Evolutionary conservation across 2,797 vertebrate genomes (phyloP).

Genomic region (Pyrocephalus nanus): DNA sequence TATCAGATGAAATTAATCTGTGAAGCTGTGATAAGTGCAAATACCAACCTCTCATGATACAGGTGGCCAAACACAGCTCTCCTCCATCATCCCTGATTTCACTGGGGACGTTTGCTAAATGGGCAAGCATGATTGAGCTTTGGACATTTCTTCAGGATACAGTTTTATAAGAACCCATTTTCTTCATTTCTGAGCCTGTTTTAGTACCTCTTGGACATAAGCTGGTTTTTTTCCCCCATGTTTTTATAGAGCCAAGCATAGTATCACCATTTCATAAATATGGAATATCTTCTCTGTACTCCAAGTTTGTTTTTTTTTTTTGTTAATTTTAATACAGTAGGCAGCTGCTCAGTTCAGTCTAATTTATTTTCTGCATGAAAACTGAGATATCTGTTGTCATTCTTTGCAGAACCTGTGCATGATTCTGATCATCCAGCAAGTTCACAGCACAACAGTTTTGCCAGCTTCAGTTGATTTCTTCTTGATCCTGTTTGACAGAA

Average conservation of each 20-base stretch:
- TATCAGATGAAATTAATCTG: neutral
- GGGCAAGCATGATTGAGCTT: neutral
- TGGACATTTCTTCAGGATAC: neutral
- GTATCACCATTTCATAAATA: neutral
- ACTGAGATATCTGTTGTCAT: neutral
- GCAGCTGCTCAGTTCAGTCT: neutral
- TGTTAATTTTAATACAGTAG: neutral
- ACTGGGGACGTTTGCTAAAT: neutral
- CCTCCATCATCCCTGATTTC: neutral
- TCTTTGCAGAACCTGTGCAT: neutral
- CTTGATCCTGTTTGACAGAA: slow-evolving; percentile 14
- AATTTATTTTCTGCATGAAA: neutral
- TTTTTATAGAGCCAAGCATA: neutral
- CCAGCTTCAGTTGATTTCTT: slow-evolving; percentile 38
- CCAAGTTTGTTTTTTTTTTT: neutral
- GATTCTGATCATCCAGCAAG: neutral
- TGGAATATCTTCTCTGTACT: neutral
- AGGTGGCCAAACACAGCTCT: neutral
- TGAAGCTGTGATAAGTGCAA: neutral
- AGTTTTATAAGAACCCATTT: neutral
- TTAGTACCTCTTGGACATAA: neutral
- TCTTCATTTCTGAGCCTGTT: neutral
- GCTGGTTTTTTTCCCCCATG: neutral
- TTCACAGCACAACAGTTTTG: slow-evolving; percentile 4
- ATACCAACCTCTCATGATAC: neutral